Base-by-base conservation (phyloP, 1,140 invertebrate species). In the Eumaeus atala region DNA sequence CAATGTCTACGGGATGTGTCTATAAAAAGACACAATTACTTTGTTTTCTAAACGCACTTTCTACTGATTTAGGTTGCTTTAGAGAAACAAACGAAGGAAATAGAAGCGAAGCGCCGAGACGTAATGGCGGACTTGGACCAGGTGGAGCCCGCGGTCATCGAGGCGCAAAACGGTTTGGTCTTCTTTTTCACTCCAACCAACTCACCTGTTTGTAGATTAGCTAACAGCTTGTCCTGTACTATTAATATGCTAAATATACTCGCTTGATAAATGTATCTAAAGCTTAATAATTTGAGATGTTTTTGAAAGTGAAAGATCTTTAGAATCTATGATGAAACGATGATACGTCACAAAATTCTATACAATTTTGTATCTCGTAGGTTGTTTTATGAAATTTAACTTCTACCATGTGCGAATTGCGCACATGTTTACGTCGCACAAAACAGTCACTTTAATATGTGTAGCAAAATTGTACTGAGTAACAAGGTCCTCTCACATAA, bases 101-200 rank as follows among this genome's bases (percentile, higher is more conserved):
- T 99, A 56, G 93, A 94, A 64, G 93, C 95, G 70, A 99, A 99
- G 83, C 92, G 96, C 58, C 91, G 93, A 59, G 93, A 94, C 79
- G 98, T 99, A 0, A 97, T 96, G 93, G 94, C 93, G 10, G 98
- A 99, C 87, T 90, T 99, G 58, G 95, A 94, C 7, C 92, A 97
- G 84, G 97, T 99, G 9, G 98, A 99, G 88, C 98, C 98, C 0
- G 98, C 98, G 71, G 98, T 99, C 56, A 95, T 97, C 62, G 98
- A 99, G 70, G 98, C 98, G 28, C 97, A 99, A 90, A 95, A 95
- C 90, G 96, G 96, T 98, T 90, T 84, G 89, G 83, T 72, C 62
- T 54, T 66, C 64, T 67, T 48, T 54, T 66, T 62, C 48, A 59
- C 58, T 64, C 54, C 17, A 34, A 42, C 47, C 33, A 38, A 17